A percentile compares a stretch with the other conserved stretches of the same genome.
These are phyloP conservation scores for Puffinus mauretanicus DNA, from an alignment of 2,113 vertebrate genomes.

Conservation along the genomic window DNA sequence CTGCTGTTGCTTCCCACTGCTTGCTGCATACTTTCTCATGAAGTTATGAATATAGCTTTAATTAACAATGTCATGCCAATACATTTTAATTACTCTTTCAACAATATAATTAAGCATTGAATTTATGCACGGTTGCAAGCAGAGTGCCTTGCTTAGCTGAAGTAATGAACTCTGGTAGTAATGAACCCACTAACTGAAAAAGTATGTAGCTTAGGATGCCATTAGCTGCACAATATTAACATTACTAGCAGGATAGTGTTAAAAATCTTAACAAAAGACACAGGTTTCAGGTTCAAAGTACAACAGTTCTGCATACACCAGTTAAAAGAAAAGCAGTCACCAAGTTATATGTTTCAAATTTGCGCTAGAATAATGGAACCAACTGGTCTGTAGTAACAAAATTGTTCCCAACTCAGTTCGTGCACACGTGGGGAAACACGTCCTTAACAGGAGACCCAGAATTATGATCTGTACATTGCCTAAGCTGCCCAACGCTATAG, in stretches of 20 bases:
- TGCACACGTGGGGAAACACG: neutral
- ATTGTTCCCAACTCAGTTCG: neutral
- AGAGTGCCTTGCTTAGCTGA: constrained; percentile 50
- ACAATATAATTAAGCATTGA: constrained; percentile 67
- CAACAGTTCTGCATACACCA: neutral
- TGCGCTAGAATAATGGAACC: neutral
- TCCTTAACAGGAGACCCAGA: neutral
- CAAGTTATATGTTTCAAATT: neutral
- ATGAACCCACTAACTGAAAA: constrained; percentile 68
- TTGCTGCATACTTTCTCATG: neutral
- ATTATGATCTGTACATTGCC: neutral
- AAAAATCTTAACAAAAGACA: neutral
- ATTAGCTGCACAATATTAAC: constrained; percentile 21
- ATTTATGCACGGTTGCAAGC: constrained; percentile 60
- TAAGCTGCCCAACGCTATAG: neutral
- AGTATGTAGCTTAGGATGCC: constrained; percentile 43
- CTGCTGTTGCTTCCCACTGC: neutral
- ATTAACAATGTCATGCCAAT: constrained; percentile 64
- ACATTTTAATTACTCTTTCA: constrained; percentile 69
- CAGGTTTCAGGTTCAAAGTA: neutral
- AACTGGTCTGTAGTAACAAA: neutral
- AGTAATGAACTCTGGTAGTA: constrained; percentile 63
- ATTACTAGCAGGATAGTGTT: neutral
- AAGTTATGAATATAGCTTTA: constrained; percentile 58
- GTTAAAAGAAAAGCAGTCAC: neutral